Evolutionary conservation across 2,888 invertebrate species (phyloP).

Genomic region (Chaitophorus viminalis): DNA sequence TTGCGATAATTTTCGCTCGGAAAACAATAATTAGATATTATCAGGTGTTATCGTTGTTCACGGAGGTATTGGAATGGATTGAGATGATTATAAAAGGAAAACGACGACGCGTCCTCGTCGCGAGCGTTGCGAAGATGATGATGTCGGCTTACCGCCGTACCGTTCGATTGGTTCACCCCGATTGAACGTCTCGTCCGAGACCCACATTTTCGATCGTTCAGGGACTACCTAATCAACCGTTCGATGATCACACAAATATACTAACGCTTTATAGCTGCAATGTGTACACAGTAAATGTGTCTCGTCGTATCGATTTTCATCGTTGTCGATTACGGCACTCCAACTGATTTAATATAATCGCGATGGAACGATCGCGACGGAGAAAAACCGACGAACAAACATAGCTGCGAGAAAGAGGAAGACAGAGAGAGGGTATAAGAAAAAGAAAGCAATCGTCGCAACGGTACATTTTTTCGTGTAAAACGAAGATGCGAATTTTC

Average conservation of each 20-base stretch:
- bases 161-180: constrained; percentile 45
- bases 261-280: too few relatives aligned
- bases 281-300: neutral
- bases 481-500: constrained; percentile 44
- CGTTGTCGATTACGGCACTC: neutral
- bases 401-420: neutral
- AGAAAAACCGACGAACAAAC: neutral
- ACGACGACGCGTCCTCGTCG: constrained; percentile 24
- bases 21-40: neutral
- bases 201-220: constrained; percentile 54
- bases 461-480: neutral
- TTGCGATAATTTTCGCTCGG: neutral
- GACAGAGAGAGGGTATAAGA: too few relatives aligned
- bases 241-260: constrained; percentile 22
- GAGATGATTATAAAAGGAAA: neutral
- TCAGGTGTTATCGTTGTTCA: neutral
- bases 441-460: constrained; percentile 10
- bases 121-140: neutral
- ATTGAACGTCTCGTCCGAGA: constrained; percentile 58
- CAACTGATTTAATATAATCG: neutral
- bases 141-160: neutral
- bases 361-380: neutral
- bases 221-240: constrained; percentile 44
- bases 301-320: neutral
- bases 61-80: neutral